Evolutionary conservation across 2,797 vertebrate species (phyloP).

Genomic region (Falco columbarius): DNA sequence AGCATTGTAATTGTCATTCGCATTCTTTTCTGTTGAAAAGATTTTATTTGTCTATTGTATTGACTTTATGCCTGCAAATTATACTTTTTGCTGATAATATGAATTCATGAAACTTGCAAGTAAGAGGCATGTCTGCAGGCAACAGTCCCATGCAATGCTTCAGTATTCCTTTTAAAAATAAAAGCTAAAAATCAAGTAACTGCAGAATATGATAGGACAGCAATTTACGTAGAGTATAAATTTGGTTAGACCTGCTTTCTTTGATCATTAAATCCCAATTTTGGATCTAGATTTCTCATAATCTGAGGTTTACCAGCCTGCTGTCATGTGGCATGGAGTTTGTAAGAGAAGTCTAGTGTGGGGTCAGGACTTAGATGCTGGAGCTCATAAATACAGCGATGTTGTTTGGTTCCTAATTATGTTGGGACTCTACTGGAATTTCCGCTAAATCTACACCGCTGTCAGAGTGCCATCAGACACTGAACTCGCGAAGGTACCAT

Average conservation of each 20-base stretch:
- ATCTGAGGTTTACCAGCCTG: accelerated
- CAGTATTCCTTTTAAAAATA: background rate
- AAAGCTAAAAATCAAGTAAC: background rate
- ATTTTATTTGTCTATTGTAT: background rate
- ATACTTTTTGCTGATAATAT: background rate
- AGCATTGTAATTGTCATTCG: background rate
- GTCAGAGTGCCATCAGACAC: background rate
- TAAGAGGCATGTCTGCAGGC: background rate
- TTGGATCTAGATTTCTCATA: background rate
- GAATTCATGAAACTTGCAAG: background rate
- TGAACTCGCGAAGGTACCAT: background rate
- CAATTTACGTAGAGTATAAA: background rate
- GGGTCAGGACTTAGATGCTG: background rate
- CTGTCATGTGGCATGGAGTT: background rate
- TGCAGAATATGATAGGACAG: background rate
- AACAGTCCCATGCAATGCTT: background rate
- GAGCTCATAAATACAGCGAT: background rate
- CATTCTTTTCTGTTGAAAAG: background rate
- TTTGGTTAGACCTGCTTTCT: background rate
- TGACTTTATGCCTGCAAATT: background rate
- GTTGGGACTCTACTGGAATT: background rate
- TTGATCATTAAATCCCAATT: background rate
- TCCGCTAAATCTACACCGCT: accelerated
- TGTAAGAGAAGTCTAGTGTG: background rate
- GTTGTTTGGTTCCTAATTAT: background rate